Evolutionary conservation across 92 coral and sea anemone species (phyloP).

Genomic region (Hydrozoanthus gracilis): DNA sequence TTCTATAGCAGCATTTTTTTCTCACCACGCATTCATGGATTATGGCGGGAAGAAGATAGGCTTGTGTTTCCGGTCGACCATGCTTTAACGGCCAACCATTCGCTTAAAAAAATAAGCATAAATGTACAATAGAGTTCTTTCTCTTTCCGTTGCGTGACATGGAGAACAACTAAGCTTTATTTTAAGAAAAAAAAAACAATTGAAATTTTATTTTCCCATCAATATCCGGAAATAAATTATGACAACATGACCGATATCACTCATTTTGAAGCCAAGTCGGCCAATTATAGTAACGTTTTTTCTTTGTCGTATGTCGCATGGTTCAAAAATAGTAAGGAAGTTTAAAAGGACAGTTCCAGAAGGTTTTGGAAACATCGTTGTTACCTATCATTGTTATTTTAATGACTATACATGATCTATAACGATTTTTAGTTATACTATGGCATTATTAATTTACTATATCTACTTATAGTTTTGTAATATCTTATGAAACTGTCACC

Average conservation of each 20-base stretch:
- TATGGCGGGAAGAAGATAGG: neutral
- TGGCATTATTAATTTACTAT: too few species aligned
- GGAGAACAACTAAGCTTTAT: neutral
- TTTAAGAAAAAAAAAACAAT: neutral
- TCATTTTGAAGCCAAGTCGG: too few species aligned
- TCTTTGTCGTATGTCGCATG: too few species aligned
- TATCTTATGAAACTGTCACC: too few species aligned
- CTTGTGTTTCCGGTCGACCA: neutral
- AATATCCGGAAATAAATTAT: neutral
- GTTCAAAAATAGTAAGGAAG: too few species aligned
- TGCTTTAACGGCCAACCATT: neutral
- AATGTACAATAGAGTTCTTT: neutral
- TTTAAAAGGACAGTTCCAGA: neutral
- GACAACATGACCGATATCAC: neutral
- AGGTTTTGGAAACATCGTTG: neutral
- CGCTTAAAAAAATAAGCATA: neutral
- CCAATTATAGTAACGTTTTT: too few species aligned
- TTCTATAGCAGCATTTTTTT: neutral
- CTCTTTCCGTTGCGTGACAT: neutral
- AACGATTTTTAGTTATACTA: too few species aligned
- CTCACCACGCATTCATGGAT: neutral
- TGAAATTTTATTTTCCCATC: neutral
- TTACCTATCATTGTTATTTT: neutral
- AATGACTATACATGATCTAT: too few species aligned
- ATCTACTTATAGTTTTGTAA: too few species aligned